Evolutionary conservation across 2,797 vertebrate genomes (phyloP).

Genomic region (Oceanodroma leucorhoa): DNA sequence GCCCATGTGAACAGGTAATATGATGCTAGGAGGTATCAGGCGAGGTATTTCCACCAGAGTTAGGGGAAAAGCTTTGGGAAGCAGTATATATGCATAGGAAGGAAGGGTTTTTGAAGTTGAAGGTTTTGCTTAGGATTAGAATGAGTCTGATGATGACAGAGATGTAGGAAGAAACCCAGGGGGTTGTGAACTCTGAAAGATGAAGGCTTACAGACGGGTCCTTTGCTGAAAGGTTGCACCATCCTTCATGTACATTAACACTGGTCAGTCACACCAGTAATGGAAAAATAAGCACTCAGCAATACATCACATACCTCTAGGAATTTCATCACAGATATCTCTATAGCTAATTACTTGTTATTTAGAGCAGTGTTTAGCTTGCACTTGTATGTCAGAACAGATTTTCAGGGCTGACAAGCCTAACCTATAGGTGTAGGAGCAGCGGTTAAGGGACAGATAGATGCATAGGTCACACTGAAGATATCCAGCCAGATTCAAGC

Average conservation of each 20-base stretch:
- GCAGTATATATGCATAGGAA: background rate
- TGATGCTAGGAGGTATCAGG: background rate
- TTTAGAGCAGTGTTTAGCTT: background rate
- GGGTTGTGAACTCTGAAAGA: background rate
- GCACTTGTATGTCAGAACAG: background rate
- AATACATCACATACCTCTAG: background rate
- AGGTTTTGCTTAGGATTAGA: background rate
- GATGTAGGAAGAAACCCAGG: background rate
- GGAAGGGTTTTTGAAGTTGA: fast-evolving
- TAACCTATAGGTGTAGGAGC: background rate
- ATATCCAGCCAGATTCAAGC: background rate
- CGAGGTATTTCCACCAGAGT: background rate
- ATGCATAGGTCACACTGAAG: background rate
- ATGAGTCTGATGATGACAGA: background rate
- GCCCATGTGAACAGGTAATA: background rate
- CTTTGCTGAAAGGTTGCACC: background rate
- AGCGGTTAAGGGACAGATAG: background rate
- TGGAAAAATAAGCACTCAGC: background rate
- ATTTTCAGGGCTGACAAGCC: background rate
- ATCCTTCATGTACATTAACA: background rate
- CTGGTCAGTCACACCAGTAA: background rate
- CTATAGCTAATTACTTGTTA: background rate
- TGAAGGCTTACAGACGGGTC: fast-evolving
- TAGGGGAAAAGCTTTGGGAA: background rate
- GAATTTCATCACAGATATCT: background rate